Percentiles rank a stretch among this genome's conserved stretches.
Conservation (phyloP, 2,797 vertebrate genomes). For the Alauda arvensis region DNA sequence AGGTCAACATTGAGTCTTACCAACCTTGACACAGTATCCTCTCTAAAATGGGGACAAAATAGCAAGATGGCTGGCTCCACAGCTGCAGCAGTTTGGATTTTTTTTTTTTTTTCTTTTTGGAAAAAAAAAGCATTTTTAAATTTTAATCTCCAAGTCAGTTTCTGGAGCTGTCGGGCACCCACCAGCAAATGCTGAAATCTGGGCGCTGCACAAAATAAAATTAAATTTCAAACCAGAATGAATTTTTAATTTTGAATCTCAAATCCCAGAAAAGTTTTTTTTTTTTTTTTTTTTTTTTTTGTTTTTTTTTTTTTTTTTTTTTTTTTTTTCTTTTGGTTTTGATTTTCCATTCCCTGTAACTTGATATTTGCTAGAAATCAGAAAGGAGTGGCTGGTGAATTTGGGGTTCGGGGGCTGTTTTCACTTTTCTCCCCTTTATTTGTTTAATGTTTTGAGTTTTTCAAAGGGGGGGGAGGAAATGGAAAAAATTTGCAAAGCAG, state of each 20-base stretch:
- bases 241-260: slow-evolving; percentile 36
- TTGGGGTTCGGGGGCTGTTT: not conserved
- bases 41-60: slow-evolving; percentile 71
- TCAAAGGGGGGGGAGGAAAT: fast-evolving
- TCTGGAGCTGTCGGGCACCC: not conserved
- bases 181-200: not conserved
- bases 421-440: not conserved
- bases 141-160: slow-evolving; percentile 24
- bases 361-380: not conserved
- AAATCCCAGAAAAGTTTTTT: not conserved
- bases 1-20: slow-evolving; percentile 68
- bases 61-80: slow-evolving; percentile 71
- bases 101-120: not conserved
- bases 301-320: not conserved
- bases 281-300: not conserved
- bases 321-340: not conserved
- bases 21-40: slow-evolving; percentile 63
- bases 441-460: not conserved
- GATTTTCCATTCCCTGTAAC: not conserved
- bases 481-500: not conserved
- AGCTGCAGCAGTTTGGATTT: slow-evolving; percentile 54
- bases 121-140: slow-evolving; percentile 43
- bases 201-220: not conserved
- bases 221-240: not conserved
- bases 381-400: not conserved